These are phyloP conservation scores for Tragopan temminckii DNA, from an alignment of 2,797 vertebrate species.

Conservation along the genomic window DNA sequence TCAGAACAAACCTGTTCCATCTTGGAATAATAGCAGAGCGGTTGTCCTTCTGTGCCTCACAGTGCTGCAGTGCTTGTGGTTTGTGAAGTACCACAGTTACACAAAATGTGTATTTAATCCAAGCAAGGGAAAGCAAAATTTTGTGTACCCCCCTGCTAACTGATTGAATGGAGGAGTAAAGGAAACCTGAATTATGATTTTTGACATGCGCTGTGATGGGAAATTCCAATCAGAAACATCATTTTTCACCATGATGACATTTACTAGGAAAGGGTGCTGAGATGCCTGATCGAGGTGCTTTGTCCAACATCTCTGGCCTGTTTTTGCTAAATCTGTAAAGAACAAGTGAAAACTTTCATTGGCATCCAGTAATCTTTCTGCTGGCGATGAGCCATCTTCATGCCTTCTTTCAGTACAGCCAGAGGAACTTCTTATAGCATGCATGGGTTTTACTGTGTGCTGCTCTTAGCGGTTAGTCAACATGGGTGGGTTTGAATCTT, in stretches of 20 bases:
- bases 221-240: accelerated
- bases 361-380: neutral
- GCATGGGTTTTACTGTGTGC: accelerated
- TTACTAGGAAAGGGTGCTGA: neutral
- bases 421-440: accelerated
- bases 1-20: neutral
- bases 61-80: neutral
- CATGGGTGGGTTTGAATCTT: neutral
- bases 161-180: neutral
- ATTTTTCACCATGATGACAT: accelerated
- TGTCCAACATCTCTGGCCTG: neutral
- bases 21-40: neutral
- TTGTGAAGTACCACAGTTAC: neutral
- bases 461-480: neutral
- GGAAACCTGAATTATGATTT: neutral
- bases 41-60: neutral
- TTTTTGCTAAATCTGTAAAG: neutral
- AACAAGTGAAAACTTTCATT: neutral
- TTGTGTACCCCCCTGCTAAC: accelerated
- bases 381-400: neutral
- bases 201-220: neutral
- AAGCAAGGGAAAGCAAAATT: neutral
- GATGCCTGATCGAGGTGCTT: neutral
- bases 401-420: accelerated
- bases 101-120: neutral